Evolutionary conservation across 1,140 invertebrate species (phyloP).

Genomic region (Aphidius ervi): DNA sequence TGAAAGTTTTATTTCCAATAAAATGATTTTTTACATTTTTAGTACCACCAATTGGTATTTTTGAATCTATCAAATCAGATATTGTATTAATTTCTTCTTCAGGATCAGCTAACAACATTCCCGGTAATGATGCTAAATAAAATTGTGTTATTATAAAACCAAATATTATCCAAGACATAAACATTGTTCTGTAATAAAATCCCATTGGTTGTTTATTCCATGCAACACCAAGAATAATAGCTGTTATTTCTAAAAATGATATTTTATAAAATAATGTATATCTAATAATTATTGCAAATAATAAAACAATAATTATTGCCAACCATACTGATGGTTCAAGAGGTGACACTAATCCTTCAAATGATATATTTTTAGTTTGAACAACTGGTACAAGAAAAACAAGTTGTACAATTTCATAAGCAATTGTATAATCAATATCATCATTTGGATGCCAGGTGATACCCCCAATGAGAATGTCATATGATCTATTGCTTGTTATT

Average conservation of each 20-base stretch:
- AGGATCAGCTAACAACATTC: slow-evolving; percentile 32
- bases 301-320: slow-evolving; percentile 25
- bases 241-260: slow-evolving; percentile 37
- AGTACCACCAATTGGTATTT: slow-evolving; percentile 25
- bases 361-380: slow-evolving; percentile 27
- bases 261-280: slow-evolving; percentile 30
- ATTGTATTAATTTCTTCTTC: slow-evolving; percentile 14
- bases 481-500: too few species aligned
- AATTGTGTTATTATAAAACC: slow-evolving; percentile 41
- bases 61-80: slow-evolving; percentile 19
- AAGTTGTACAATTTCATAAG: too few species aligned
- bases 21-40: slow-evolving; percentile 23
- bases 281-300: slow-evolving; percentile 28
- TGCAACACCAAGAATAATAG: slow-evolving; percentile 31
- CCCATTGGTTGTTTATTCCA: slow-evolving; percentile 30
- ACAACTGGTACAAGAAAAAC: too few species aligned
- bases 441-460: too few species aligned
- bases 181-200: slow-evolving; percentile 33
- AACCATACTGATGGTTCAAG: slow-evolving; percentile 38
- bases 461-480: too few species aligned
- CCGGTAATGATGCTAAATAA: slow-evolving; percentile 41
- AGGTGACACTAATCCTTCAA: slow-evolving; percentile 37
- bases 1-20: background rate
- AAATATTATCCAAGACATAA: slow-evolving; percentile 40
- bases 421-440: too few species aligned